Percentiles rank a stretch among this genome's conserved stretches.
Evolutionary conservation across 2,888 invertebrate genomes (phyloP).

Genomic region (Lottia gigantea): DNA sequence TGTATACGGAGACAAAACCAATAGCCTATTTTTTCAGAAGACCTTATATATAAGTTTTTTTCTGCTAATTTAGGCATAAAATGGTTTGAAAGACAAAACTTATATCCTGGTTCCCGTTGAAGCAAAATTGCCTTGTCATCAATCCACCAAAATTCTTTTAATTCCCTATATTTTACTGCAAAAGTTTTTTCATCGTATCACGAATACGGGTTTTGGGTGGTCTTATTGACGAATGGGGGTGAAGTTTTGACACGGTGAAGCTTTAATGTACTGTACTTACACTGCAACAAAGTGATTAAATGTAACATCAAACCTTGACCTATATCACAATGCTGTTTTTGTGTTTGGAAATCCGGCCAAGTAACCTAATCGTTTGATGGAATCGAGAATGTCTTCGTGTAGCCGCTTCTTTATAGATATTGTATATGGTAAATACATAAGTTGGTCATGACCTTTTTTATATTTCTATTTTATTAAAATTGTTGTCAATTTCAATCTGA

Average conservation of each 20-base stretch:
- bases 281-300: constrained; percentile 7
- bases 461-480: constrained; percentile 8
- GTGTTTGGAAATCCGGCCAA: constrained; percentile 11
- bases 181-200: too few species aligned
- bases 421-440: constrained; percentile 15
- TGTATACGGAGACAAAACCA: not conserved
- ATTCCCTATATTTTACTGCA: constrained; percentile 18
- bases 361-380: constrained; percentile 18
- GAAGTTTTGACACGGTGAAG: too few species aligned
- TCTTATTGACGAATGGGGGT: too few species aligned
- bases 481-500: constrained; percentile 9
- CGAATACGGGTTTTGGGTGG: too few species aligned
- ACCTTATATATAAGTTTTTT: too few species aligned
- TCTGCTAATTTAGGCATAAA: too few species aligned
- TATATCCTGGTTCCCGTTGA: constrained; percentile 18
- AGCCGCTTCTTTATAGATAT: constrained; percentile 10
- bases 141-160: constrained; percentile 13
- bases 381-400: constrained; percentile 5
- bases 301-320: constrained; percentile 16
- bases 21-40: too few species aligned
- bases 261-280: constrained; percentile 14
- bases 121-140: constrained; percentile 30
- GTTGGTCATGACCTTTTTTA: constrained; percentile 11
- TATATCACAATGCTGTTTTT: constrained; percentile 13
- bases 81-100: constrained; percentile 21